These are phyloP conservation scores for Ladona fulva DNA, from an alignment of 1,140 invertebrate species.

Conservation along the genomic window DNA sequence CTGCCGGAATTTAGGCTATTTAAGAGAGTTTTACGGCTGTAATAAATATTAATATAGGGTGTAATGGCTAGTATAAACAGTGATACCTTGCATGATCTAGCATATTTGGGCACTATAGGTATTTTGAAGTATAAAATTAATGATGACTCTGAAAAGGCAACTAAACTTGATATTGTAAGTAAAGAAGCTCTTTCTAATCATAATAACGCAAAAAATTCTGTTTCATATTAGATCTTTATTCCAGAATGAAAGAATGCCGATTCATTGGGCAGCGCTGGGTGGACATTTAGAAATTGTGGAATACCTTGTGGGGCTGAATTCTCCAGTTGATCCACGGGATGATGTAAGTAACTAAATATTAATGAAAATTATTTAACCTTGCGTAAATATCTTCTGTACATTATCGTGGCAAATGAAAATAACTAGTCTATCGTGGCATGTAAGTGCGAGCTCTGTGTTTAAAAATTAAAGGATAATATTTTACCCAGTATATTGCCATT, in stretches of 20 bases:
- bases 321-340: slow-evolving; percentile 50
- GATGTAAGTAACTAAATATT: slow-evolving; percentile 40
- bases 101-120: background rate
- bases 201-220: background rate
- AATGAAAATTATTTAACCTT: too few relatives aligned
- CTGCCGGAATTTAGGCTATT: too few relatives aligned
- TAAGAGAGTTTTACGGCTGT: too few relatives aligned
- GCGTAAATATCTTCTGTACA: too few relatives aligned
- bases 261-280: slow-evolving; percentile 62
- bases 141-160: background rate
- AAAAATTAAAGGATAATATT: too few relatives aligned
- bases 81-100: background rate
- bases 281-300: slow-evolving; percentile 53
- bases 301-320: slow-evolving; percentile 49
- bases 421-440: too few relatives aligned
- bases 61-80: background rate
- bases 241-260: slow-evolving; percentile 46
- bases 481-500: too few relatives aligned
- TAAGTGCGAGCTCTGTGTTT: too few relatives aligned
- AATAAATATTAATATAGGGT: too few relatives aligned
- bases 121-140: background rate
- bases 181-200: background rate
- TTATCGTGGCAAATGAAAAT: too few relatives aligned
- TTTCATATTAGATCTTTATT: slow-evolving; percentile 23
- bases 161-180: background rate